Evolutionary conservation across 2,888 invertebrate species (phyloP).

Genomic region (Helicoverpa assulta): DNA sequence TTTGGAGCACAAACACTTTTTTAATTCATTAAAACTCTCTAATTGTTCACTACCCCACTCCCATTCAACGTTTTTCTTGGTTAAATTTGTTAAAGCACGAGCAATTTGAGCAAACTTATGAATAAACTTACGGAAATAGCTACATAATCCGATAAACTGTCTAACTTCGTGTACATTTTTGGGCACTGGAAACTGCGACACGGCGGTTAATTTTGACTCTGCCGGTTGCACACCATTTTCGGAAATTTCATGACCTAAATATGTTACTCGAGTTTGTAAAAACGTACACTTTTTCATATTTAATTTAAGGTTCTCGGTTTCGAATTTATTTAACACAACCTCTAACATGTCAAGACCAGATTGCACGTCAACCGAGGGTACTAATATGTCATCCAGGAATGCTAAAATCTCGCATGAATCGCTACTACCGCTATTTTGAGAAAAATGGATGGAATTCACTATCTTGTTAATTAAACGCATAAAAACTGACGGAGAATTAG

Average conservation of each 20-base stretch:
- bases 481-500: slow-evolving; percentile 10
- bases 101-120: slow-evolving; percentile 61
- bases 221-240: not conserved
- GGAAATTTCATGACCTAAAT: not conserved
- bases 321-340: not conserved
- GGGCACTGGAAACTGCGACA: slow-evolving; percentile 46
- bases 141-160: slow-evolving; percentile 62
- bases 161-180: slow-evolving; percentile 61
- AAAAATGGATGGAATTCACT: not conserved
- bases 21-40: slow-evolving; percentile 42
- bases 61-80: slow-evolving; percentile 7
- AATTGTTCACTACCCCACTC: slow-evolving; percentile 3
- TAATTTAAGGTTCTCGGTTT: not conserved
- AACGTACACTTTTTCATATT: not conserved
- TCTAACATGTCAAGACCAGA: slow-evolving; percentile 28
- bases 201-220: too few species aligned
- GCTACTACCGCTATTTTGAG: not conserved
- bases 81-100: slow-evolving; percentile 13
- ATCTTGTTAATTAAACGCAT: slow-evolving; percentile 10
- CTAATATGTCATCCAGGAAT: slow-evolving; percentile 7
- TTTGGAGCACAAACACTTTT: slow-evolving; percentile 40
- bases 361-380: slow-evolving; percentile 43
- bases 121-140: slow-evolving; percentile 67
- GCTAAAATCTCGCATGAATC: not conserved
- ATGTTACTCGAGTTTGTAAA: not conserved